Evolutionary conservation across 2,113 vertebrate species (phyloP).

Genomic region (Apteryx mantelli): DNA sequence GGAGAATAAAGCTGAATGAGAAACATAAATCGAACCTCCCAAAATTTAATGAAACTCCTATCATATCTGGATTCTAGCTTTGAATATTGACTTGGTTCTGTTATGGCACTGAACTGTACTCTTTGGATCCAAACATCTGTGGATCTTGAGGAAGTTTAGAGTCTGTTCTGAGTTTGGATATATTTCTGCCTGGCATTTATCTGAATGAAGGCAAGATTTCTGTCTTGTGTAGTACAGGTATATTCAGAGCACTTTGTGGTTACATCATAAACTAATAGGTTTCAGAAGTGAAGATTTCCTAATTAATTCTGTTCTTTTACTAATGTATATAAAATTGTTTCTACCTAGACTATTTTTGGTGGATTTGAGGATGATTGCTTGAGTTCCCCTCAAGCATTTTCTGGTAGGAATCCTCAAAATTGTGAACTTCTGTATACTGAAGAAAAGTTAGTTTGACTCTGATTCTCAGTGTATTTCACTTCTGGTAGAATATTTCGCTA

Average conservation of each 20-base stretch:
- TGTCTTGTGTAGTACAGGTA: background rate
- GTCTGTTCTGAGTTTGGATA: background rate
- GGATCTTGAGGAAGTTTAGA: background rate
- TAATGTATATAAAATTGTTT: background rate
- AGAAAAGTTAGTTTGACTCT: constrained; percentile 12
- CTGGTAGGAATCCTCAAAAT: constrained; percentile 34
- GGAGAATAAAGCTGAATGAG: background rate
- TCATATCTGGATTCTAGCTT: background rate
- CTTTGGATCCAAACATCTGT: background rate
- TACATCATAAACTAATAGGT: constrained; percentile 20
- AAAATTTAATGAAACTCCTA: background rate
- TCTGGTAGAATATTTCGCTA: background rate
- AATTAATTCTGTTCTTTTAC: constrained; percentile 9
- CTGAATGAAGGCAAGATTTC: background rate
- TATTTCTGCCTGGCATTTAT: background rate
- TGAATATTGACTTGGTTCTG: background rate
- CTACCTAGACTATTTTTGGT: background rate
- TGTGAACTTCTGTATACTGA: constrained; percentile 12
- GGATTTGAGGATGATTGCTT: constrained; percentile 51
- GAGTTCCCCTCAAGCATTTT: constrained; percentile 45
- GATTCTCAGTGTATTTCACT: constrained; percentile 39
- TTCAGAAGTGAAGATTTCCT: constrained; percentile 60
- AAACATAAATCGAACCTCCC: background rate
- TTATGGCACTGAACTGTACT: background rate
- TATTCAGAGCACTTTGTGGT: background rate